Base-by-base conservation (phyloP, 2,113 vertebrate species). In the Prunella fulvescens region DNA sequence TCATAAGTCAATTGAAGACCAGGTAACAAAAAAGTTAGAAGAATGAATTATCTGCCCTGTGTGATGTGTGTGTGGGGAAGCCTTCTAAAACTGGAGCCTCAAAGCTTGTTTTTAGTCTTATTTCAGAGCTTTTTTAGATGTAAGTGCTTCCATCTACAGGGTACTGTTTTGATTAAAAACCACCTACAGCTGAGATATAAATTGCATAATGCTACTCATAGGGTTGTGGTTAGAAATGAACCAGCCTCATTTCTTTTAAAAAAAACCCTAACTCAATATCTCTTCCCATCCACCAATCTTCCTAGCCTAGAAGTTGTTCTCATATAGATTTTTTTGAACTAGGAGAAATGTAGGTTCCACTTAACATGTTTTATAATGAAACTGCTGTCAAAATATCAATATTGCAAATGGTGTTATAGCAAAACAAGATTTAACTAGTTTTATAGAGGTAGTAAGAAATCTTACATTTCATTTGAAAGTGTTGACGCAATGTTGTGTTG, bases 1-100 rank as follows among this genome's bases (percentile, higher is more conserved):
- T 96, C 99, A 99, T 97, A 99, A 99, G 89, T 99, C 99, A 80
- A 99, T 99, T 81, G 99, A 99, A 96, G 99, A 99, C 96, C 99
- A 99, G 98, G 99, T 99, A 97, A 92, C 60, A 83, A 54, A 91
- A 73, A 40, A 33, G 0, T 5, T 33, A 14, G 29, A 76, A 67
- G 3, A 71, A 51, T 35, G 1, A 60, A 31, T 64, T 90, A 33
- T 45, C 31, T 88, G 28, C 9, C 35, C 14, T 86, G 11, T 58
- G 37, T 45, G 33, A 26, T 64, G 10, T 61, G n/a, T 50, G 25
- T 80, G 23, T 22, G 19, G 13, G 19, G 33, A 86, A 90, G 48
- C 48, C 24, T 65, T 74, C 25, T 61, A 24, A 39, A 91, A 61
- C 53, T 81, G 58, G 26, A 78, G 31, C 26, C 83, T 88, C 29